Percentiles rank a stretch among this genome's conserved stretches.
These are phyloP conservation scores for Pagetopsis macropterus DNA, from an alignment of 2,797 vertebrate genomes.

Conservation along the genomic window DNA sequence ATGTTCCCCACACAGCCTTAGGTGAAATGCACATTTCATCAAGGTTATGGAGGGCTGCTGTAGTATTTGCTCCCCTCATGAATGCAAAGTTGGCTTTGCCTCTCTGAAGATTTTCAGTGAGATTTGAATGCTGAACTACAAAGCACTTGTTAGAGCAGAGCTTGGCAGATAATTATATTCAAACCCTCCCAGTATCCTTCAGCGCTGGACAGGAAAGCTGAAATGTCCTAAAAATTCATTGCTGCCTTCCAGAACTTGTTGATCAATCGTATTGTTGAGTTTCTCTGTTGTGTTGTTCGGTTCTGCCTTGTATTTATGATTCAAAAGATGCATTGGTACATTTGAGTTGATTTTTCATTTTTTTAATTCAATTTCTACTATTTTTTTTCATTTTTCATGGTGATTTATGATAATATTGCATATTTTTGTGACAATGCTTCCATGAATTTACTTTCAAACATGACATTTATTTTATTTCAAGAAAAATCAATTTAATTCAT, in stretches of 20 bases:
- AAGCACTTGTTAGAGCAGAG: slow-evolving; percentile 78
- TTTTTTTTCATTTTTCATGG: background rate
- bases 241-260: slow-evolving; percentile 51
- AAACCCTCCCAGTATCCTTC: slow-evolving; percentile 52
- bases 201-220: slow-evolving; percentile 51
- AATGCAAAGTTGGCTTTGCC: slow-evolving; percentile 78
- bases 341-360: background rate
- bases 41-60: slow-evolving; percentile 79
- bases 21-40: slow-evolving; percentile 86
- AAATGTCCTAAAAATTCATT: slow-evolving; percentile 63
- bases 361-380: background rate
- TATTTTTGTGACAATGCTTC: background rate
- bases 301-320: slow-evolving; percentile 15
- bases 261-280: slow-evolving; percentile 35
- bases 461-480: too few species aligned
- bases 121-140: slow-evolving; percentile 80
- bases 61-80: slow-evolving; percentile 76
- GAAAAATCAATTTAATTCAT: too few species aligned
- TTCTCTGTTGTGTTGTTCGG: slow-evolving; percentile 19
- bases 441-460: background rate
- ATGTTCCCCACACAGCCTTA: slow-evolving; percentile 79
- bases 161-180: slow-evolving; percentile 77
- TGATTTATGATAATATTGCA: background rate
- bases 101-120: slow-evolving; percentile 80
- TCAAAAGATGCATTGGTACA: slow-evolving; percentile 1